Evolutionary conservation across 2,888 invertebrate genomes (phyloP).

Genomic region (Drosophila acutilabella): DNA sequence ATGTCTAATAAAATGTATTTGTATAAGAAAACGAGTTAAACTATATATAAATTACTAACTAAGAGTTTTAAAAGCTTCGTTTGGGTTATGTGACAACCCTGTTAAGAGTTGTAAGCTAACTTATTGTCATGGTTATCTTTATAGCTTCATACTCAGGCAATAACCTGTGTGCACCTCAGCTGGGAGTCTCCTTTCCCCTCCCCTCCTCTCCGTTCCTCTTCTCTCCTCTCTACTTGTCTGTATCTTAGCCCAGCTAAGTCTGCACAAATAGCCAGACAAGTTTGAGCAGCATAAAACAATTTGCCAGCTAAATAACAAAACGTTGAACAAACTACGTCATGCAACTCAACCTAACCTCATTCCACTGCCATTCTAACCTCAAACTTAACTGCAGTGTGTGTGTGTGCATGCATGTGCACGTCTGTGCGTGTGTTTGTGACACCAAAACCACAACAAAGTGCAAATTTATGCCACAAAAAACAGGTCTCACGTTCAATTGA

Average conservation of each 20-base stretch:
- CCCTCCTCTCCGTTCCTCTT: neutral
- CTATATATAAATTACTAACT: neutral
- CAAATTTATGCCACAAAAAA: slow-evolving; percentile 78
- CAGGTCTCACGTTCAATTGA: slow-evolving; percentile 40
- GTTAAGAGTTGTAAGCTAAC: neutral
- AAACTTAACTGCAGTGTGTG: slow-evolving; percentile 26
- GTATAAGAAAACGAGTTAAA: neutral
- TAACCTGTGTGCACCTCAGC: too few relatives aligned
- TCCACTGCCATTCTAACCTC: slow-evolving; percentile 21
- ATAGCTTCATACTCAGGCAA: neutral
- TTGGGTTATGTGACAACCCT: neutral
- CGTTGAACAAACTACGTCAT: slow-evolving; percentile 42
- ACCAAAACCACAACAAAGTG: slow-evolving; percentile 74
- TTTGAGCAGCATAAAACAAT: slow-evolving; percentile 67
- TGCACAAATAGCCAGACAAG: slow-evolving; percentile 66
- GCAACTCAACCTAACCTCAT: slow-evolving; percentile 37
- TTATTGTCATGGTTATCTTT: slow-evolving; percentile 1
- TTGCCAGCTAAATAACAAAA: slow-evolving; percentile 71
- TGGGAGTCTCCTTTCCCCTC: too few relatives aligned
- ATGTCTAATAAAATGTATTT: too few relatives aligned
- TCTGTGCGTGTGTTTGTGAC: slow-evolving; percentile 25
- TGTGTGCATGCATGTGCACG: slow-evolving; percentile 1
- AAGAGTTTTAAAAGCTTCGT: too few relatives aligned
- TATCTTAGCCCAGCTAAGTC: slow-evolving; percentile 23
- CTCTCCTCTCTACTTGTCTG: slow-evolving; percentile 2